Evolutionary conservation across 2,113 vertebrate species (phyloP).

Genomic region (Ahaetulla prasina): DNA sequence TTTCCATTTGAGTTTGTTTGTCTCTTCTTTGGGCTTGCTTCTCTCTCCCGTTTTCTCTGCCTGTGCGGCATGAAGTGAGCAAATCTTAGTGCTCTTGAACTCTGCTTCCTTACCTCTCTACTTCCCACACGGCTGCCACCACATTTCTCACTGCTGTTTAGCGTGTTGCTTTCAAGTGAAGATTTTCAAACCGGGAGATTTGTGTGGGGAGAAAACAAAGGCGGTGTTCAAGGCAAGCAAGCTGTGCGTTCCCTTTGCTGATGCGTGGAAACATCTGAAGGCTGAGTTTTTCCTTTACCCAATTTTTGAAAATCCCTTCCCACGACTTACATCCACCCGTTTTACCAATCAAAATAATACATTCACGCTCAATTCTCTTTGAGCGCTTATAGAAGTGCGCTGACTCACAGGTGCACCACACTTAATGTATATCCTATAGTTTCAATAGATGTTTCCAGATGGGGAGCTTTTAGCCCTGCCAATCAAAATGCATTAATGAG

Average conservation of each 20-base stretch:
- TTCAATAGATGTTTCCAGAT: not conserved
- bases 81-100: slow-evolving; percentile 53
- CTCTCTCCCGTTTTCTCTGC: slow-evolving; percentile 45
- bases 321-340: not conserved
- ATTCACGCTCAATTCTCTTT: not conserved
- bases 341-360: not conserved
- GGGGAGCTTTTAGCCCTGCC: not conserved
- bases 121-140: slow-evolving; percentile 54
- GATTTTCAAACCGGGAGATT: not conserved
- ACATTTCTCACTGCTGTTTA: slow-evolving; percentile 22
- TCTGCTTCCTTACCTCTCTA: slow-evolving; percentile 53
- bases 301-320: not conserved
- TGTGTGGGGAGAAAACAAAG: slow-evolving; percentile 7
- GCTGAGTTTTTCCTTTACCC: not conserved
- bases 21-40: too few species aligned
- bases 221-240: not conserved
- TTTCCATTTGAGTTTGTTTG: too few species aligned
- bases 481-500: not conserved
- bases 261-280: not conserved
- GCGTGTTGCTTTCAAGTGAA: slow-evolving; percentile 27
- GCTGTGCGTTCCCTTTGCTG: not conserved
- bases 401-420: not conserved
- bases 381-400: not conserved
- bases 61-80: slow-evolving; percentile 58
- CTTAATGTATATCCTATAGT: not conserved